Evolutionary conservation across 2,888 invertebrate genomes (phyloP).

Genomic region (Sphaerophoria rueppellii): DNA sequence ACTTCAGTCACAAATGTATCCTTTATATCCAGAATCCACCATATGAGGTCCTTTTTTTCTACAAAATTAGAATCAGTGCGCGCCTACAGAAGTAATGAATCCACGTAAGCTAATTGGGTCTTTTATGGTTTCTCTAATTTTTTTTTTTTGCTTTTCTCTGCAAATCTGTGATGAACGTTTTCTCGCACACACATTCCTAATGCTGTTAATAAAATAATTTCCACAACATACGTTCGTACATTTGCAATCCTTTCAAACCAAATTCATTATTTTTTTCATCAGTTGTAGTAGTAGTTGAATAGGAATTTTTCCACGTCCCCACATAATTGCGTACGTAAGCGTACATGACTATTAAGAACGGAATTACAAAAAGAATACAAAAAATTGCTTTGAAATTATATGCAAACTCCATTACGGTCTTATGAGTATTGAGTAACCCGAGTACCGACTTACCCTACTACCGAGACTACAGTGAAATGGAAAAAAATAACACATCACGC

Average conservation of each 20-base stretch:
- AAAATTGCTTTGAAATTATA: conserved; percentile 69
- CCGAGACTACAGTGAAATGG: too few species aligned
- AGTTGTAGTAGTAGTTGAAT: conserved; percentile 24
- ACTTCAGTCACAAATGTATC: conserved; percentile 22
- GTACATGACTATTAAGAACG: conserved; percentile 68
- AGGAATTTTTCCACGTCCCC: conserved; percentile 70
- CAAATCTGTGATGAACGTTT: conserved; percentile 1
- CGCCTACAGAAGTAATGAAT: conserved; percentile 43
- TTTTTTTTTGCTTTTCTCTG: conserved; percentile 10
- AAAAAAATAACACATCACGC: neutral
- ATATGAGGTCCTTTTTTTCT: conserved; percentile 35
- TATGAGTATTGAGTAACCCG: conserved; percentile 62
- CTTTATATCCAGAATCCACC: neutral
- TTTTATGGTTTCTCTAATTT: conserved; percentile 43
- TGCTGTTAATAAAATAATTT: conserved; percentile 61
- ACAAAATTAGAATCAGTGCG: conserved; percentile 12
- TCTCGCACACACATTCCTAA: conserved; percentile 26
- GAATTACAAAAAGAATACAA: conserved; percentile 4
- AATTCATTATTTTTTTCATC: conserved; percentile 16
- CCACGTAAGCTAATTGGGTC: conserved; percentile 67
- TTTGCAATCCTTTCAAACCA: conserved; percentile 23
- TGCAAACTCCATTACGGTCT: conserved; percentile 71
- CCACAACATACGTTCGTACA: conserved; percentile 1
- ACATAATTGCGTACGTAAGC: conserved; percentile 71
- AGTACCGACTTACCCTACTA: conserved; percentile 31